Percentiles rank a stretch among this genome's conserved stretches.
Conservation (phyloP, 2,888 invertebrate species). For the Tipula confusa region DNA sequence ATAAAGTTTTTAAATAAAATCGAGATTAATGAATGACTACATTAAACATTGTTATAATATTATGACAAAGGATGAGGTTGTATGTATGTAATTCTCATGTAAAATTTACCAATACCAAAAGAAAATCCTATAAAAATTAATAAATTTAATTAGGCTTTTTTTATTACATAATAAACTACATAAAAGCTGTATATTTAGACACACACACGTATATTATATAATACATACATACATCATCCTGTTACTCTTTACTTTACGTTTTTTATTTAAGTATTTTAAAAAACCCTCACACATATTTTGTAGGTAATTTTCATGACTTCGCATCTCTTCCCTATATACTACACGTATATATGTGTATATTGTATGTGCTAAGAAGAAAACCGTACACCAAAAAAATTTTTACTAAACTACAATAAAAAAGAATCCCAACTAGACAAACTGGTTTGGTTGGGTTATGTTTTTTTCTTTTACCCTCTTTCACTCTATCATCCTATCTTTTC, state of each 20-base stretch:
- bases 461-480: conserved; percentile 20
- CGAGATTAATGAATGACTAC: background rate
- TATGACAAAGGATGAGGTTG: background rate
- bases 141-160: background rate
- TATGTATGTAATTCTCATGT: background rate
- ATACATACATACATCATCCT: background rate
- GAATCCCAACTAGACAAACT: conserved; percentile 29
- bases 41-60: background rate
- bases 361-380: background rate
- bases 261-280: background rate
- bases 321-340: conserved; percentile 5
- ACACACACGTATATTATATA: background rate
- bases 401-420: conserved; percentile 20
- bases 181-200: background rate
- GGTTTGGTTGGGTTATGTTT: conserved; percentile 27
- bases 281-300: background rate
- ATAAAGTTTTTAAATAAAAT: background rate
- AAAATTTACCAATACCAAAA: background rate
- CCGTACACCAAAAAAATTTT: background rate
- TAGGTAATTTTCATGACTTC: background rate
- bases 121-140: background rate
- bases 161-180: background rate
- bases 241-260: background rate
- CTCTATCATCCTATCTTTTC: conserved; percentile 12
- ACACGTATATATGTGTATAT: too few relatives aligned